Conservation (phyloP, 2,888 invertebrate genomes). For the Synergus umbraculus region DNA sequence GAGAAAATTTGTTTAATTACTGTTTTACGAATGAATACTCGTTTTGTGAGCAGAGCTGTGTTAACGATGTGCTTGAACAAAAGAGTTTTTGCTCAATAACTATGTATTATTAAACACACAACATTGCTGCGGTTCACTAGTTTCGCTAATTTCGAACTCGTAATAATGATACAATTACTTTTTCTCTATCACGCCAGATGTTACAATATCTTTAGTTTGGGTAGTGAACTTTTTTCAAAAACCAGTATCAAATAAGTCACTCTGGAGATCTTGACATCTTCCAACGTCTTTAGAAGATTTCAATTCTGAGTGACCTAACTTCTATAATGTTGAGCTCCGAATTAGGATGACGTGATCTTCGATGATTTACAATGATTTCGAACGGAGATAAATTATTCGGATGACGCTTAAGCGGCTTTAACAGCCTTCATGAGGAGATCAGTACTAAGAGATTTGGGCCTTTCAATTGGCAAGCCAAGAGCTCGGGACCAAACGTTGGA, state of each 20-base stretch:
- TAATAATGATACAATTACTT: conserved; percentile 12
- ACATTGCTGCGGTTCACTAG: not conserved
- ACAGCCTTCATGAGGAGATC: conserved; percentile 74
- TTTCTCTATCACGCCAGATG: not conserved
- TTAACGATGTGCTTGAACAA: not conserved
- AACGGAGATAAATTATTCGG: conserved; percentile 29
- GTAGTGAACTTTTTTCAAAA: not conserved
- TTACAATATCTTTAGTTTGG: conserved; percentile 23
- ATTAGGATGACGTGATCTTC: conserved; percentile 22
- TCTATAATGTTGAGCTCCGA: not conserved
- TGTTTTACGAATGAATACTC: conserved; percentile 29
- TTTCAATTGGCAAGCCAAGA: conserved; percentile 89
- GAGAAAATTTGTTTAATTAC: conserved; percentile 31
- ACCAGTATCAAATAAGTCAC: not conserved
- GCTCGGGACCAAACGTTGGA: conserved; percentile 91
- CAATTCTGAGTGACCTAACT: not conserved
- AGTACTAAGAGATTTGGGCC: conserved; percentile 86
- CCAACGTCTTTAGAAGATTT: not conserved
- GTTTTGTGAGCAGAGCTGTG: conserved; percentile 16
- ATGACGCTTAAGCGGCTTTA: conserved; percentile 67
- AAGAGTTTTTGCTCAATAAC: conserved; percentile 2
- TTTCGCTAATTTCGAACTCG: conserved; percentile 34
- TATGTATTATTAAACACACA: not conserved
- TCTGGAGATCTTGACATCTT: conserved; percentile 2
- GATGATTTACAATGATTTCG: conserved; percentile 38